phyloP scores from a whole-genome alignment of 2,888 invertebrate genomes.

The Hymenopus coronatus region DNA sequence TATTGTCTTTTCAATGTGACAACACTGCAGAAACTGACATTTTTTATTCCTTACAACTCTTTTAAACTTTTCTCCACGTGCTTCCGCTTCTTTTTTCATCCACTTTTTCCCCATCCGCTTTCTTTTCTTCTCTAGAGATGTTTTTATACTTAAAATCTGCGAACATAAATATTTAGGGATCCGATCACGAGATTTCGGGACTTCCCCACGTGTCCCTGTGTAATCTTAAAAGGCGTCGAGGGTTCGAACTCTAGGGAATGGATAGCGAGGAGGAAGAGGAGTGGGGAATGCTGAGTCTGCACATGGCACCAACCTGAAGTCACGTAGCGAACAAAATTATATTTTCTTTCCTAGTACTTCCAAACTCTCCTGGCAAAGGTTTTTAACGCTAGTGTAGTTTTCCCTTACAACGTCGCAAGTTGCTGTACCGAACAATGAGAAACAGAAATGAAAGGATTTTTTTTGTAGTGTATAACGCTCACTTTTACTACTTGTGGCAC shows the following conservation, averaged over 20 bases:
- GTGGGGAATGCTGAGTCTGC: not conserved
- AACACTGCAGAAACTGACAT: not conserved
- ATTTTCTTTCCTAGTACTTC: not conserved
- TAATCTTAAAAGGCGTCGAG: not conserved
- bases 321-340: not conserved
- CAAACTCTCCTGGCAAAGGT: not conserved
- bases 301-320: not conserved
- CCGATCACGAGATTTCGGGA: not conserved
- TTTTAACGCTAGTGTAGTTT: not conserved
- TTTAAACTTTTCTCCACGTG: not conserved
- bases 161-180: not conserved
- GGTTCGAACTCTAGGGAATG: not conserved
- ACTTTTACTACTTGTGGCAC: too few relatives aligned
- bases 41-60: not conserved
- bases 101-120: not conserved
- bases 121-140: not conserved
- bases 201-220: not conserved
- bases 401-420: not conserved
- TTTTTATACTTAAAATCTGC: not conserved
- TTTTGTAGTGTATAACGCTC: too few relatives aligned
- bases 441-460: too few relatives aligned
- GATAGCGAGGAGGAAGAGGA: not conserved
- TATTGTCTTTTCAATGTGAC: not conserved
- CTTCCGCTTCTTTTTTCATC: not conserved
- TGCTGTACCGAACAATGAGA: not conserved